Percentiles rank a stretch among this genome's conserved stretches.
phyloP scores from a whole-genome alignment of 1,140 invertebrate genomes.

The Formica exsecta region DNA sequence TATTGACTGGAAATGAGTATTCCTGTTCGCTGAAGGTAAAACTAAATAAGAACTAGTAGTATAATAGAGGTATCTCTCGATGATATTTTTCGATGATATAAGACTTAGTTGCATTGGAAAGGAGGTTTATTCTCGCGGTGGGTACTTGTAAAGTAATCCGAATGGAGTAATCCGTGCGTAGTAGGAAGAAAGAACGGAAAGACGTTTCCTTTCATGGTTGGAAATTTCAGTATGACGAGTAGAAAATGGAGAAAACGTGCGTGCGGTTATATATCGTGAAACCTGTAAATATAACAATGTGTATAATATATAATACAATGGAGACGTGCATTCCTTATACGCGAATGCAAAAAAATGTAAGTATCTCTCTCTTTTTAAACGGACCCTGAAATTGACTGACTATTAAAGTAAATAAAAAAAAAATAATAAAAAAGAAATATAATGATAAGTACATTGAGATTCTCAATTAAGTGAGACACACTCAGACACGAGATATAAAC shows the following conservation, averaged over 20 bases:
- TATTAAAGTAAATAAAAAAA: conserved; percentile 56
- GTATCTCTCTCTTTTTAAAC: conserved; percentile 63
- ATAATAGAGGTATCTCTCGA: conserved; percentile 83
- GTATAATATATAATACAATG: conserved; percentile 55
- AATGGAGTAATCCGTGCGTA: conserved; percentile 39
- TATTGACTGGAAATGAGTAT: conserved; percentile 83
- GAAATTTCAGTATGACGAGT: conserved; percentile 21
- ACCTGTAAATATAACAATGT: conserved; percentile 70
- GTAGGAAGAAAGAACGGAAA: background rate
- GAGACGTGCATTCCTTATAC: conserved; percentile 43
- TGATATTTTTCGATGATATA: conserved; percentile 84
- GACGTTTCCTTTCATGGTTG: conserved; percentile 18
- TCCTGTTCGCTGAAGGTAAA: conserved; percentile 81
- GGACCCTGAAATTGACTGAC: conserved; percentile 50
- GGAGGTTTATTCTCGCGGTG: conserved; percentile 39
- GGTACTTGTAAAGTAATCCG: conserved; percentile 82
- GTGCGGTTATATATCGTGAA: conserved; percentile 62
- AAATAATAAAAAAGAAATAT: conserved; percentile 43
- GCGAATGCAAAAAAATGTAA: conserved; percentile 48
- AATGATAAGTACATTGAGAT: conserved; percentile 60
- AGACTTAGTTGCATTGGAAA: conserved; percentile 78
- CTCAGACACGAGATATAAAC: conserved; percentile 34
- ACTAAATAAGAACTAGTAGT: conserved; percentile 80
- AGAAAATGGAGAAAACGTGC: conserved; percentile 29
- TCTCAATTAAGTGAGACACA: conserved; percentile 63